Percentiles rank a stretch among this genome's conserved stretches.
Evolutionary conservation across 2,888 invertebrate species (phyloP).

Genomic region (Oscheius sp.): DNA sequence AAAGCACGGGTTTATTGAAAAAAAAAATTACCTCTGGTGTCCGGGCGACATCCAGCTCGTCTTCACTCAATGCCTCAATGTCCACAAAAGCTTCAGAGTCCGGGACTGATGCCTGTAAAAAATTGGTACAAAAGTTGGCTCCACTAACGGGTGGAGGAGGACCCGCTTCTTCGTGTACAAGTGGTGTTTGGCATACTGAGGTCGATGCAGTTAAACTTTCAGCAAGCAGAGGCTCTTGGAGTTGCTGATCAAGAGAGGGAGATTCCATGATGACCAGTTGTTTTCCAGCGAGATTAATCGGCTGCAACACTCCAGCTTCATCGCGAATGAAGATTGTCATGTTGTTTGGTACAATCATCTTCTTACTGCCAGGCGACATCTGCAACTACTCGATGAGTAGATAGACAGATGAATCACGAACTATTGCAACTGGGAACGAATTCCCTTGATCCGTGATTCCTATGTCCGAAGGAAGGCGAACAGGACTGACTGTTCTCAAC

Average conservation of each 20-base stretch:
- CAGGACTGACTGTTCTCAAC: no score
- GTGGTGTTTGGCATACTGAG: neutral
- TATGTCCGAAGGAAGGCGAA: no score
- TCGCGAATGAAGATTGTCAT: neutral
- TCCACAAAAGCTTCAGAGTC: slow-evolving; percentile 8
- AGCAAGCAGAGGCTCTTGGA: neutral
- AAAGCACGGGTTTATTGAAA: neutral
- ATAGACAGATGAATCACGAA: no score
- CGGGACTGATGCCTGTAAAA: neutral
- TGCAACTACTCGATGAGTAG: neutral
- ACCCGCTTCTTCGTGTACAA: neutral
- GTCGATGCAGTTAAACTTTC: neutral
- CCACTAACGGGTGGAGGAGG: neutral
- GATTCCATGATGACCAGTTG: neutral
- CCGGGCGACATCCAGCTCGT: no score
- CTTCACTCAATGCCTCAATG: slow-evolving; percentile 4
- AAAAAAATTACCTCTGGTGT: neutral
- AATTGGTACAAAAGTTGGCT: neutral
- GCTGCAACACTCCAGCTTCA: neutral
- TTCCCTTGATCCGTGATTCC: no score
- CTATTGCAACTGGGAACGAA: no score
- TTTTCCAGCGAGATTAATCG: neutral
- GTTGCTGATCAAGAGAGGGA: neutral
- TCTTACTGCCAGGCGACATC: neutral
- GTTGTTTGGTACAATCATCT: neutral